Conservation (phyloP, 2,888 invertebrate genomes). For the Leuctra nigra region DNA sequence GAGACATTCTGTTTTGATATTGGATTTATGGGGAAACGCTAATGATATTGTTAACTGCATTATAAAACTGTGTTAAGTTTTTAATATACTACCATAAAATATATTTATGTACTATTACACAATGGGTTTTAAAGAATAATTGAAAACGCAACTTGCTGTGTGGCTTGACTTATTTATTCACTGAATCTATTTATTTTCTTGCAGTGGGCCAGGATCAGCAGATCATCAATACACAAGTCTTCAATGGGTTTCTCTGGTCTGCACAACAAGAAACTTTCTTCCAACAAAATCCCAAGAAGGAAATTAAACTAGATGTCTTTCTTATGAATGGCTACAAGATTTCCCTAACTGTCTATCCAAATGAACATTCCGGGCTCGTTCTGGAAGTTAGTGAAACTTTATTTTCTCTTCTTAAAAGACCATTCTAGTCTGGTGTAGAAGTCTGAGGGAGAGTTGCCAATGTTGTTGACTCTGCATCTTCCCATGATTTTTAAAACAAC, state of each 20-base stretch:
- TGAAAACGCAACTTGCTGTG: too few relatives aligned
- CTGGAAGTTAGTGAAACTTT: slow-evolving; percentile 42
- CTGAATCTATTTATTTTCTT: slow-evolving; percentile 33
- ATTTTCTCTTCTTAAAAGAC: not conserved
- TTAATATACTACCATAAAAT: too few relatives aligned
- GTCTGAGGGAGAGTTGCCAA: not conserved
- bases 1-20: too few relatives aligned
- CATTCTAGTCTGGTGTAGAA: too few relatives aligned
- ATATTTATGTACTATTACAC: too few relatives aligned
- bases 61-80: too few relatives aligned
- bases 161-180: slow-evolving; percentile 33
- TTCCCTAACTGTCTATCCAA: slow-evolving; percentile 69
- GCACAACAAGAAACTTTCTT: slow-evolving; percentile 85
- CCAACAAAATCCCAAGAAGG: slow-evolving; percentile 50
- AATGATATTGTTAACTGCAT: too few relatives aligned
- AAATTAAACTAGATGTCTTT: slow-evolving; percentile 72
- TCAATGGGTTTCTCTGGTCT: slow-evolving; percentile 80
- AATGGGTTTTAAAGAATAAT: too few relatives aligned
- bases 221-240: slow-evolving; percentile 69
- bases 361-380: slow-evolving; percentile 76
- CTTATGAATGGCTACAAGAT: slow-evolving; percentile 84
- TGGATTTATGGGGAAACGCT: too few relatives aligned
- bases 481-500: too few relatives aligned
- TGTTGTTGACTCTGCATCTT: not conserved
- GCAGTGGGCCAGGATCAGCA: slow-evolving; percentile 81